phyloP scores from a whole-genome alignment of 1,140 invertebrate genomes.

The Ptiloglossa arizonensis region DNA sequence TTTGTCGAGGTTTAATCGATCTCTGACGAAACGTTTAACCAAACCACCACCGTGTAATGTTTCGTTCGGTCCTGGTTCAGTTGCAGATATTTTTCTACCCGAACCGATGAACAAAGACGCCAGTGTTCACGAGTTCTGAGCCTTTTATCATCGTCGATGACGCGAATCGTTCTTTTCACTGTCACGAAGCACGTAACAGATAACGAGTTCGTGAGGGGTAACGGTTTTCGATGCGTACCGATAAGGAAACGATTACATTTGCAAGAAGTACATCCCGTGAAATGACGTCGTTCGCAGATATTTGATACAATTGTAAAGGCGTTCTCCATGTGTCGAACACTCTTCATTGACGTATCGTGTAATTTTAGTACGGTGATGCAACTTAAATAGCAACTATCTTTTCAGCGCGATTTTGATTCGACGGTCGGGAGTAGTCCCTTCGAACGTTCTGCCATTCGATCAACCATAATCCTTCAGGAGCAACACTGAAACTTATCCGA shows the following conservation, averaged over 20 bases:
- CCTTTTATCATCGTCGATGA: background rate
- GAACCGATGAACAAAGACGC: background rate
- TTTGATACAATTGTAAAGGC: slow-evolving; percentile 29
- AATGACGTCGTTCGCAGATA: background rate
- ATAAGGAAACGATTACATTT: slow-evolving; percentile 10
- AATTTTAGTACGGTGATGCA: slow-evolving; percentile 60
- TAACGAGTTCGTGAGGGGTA: background rate
- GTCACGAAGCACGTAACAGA: background rate
- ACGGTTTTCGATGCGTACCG: background rate
- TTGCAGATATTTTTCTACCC: background rate
- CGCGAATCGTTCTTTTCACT: background rate
- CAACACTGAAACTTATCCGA: background rate
- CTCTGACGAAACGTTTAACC: too few species aligned
- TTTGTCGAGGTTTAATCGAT: background rate
- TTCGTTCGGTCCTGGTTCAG: background rate
- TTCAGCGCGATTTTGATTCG: background rate
- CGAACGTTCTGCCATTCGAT: background rate
- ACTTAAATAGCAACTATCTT: slow-evolving; percentile 26
- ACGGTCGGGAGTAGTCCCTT: background rate
- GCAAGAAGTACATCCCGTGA: background rate
- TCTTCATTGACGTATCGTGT: slow-evolving; percentile 36
- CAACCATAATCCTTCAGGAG: background rate
- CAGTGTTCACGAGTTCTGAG: too few species aligned
- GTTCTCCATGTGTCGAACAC: slow-evolving; percentile 55
- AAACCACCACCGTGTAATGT: too few species aligned